Conservation (phyloP, 2,113 vertebrate species). For the Oreochromis tanganicae region DNA sequence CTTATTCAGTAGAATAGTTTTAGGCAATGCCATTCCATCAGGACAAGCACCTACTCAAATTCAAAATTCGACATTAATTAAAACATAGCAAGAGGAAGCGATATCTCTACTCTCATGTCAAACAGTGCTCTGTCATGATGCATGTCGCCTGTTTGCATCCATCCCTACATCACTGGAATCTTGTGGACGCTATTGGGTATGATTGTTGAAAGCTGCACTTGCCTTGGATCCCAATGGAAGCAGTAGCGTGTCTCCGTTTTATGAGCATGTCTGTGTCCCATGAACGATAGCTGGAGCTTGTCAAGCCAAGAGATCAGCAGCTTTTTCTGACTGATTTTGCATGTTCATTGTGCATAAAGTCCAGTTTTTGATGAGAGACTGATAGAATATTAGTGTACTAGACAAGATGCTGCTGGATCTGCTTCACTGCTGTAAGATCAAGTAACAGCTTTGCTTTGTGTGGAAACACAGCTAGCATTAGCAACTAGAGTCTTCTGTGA, state of each 20-base stretch:
- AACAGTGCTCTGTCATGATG: neutral
- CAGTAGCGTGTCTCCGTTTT: neutral
- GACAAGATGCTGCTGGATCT: neutral
- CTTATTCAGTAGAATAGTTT: neutral
- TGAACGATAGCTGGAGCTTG: neutral
- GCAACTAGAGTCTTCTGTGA: neutral
- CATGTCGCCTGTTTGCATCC: neutral
- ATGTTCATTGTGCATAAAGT: neutral
- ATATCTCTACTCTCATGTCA: neutral
- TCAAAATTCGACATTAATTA: neutral
- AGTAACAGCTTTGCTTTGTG: neutral
- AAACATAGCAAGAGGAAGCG: neutral
- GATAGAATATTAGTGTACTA: neutral
- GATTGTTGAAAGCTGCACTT: neutral
- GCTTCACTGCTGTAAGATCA: neutral
- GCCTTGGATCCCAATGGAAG: neutral
- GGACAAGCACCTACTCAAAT: neutral
- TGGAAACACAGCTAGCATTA: neutral
- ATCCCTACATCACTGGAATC: neutral
- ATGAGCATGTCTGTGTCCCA: neutral
- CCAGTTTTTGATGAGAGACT: neutral
- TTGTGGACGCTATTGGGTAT: neutral
- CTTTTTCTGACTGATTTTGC: neutral
- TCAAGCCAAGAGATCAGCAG: neutral
- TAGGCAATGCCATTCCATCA: neutral